A percentile compares a stretch with the other conserved stretches of the same genome.
Conservation (phyloP, 2,113 vertebrate species). For the Psittacus erithacus region DNA sequence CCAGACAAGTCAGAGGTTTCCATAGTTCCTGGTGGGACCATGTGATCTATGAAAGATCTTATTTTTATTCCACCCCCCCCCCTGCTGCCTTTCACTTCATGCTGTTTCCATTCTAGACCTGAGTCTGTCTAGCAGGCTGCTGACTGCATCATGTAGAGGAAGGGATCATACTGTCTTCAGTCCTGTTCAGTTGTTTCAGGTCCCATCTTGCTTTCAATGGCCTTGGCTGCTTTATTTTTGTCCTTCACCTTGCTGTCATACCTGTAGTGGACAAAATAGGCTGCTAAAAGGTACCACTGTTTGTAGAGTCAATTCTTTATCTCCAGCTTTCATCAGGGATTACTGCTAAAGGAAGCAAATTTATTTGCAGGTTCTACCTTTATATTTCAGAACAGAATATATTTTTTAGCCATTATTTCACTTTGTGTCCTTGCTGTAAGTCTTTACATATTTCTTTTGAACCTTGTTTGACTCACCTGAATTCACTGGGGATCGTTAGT, state of each 20-base stretch:
- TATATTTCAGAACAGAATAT: not conserved
- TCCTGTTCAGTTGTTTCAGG: not conserved
- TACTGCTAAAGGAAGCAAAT: not conserved
- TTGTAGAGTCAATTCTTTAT: not conserved
- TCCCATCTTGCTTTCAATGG: not conserved
- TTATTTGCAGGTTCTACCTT: not conserved
- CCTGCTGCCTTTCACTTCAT: not conserved
- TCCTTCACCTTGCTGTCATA: not conserved
- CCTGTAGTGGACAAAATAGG: not conserved
- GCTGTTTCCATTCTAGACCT: conserved; percentile 38
- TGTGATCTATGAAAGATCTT: conserved; percentile 58
- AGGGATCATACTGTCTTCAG: not conserved
- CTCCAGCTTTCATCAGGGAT: not conserved
- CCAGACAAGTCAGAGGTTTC: conserved; percentile 56
- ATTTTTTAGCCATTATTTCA: not conserved
- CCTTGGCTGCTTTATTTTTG: not conserved
- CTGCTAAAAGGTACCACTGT: not conserved
- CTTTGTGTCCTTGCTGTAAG: not conserved
- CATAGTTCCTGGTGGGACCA: conserved; percentile 51
- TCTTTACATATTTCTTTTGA: not conserved
- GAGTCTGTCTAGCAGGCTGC: not conserved
- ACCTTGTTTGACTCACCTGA: not conserved
- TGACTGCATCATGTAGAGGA: conserved; percentile 9
- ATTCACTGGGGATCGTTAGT: not conserved
- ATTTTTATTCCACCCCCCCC: not conserved